Evolutionary conservation across 2,113 vertebrate genomes (phyloP), one percentile per base, ranked within the genome.

Genomic region (Melanostigma gelatinosum): DNA sequence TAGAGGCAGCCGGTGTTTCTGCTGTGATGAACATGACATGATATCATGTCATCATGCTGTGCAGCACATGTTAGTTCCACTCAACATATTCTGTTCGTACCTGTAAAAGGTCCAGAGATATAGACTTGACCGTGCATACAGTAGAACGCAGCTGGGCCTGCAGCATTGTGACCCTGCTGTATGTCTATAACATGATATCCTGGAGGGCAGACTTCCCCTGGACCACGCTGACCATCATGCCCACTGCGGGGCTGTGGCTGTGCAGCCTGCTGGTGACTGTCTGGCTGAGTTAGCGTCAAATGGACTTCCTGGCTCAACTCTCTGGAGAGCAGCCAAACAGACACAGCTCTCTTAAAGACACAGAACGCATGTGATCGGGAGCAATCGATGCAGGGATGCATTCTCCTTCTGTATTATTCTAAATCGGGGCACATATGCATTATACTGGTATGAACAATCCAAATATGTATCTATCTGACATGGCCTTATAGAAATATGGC

Each of bases 221-320:
- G 20, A 69, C 42, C 29, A 38, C 0, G 32, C 61, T 76, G 70
- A 82, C 69, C 40, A 72, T 42, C 4, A 18, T 34, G n/a, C 54
- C 58, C 44, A 29, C 48, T 72, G 36, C 24, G 38, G 48, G 58
- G 52, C 55, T 50, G 68, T 44, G 79, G 72, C 82, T 77, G 80
- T 86, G 80, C 71, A 78, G 61, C 60, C 70, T 65, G 24, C 62
- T 52, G 77, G 36, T 84, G 82, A 80, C 80, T 85, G 83, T 87
- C 68, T 8, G 44, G 36, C 70, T 71, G n/a, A 24, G 61, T 86
- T 58, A 81, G 55, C 72, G 82, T 87, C 86, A 89, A 77, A 88
- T 79, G 27, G 69, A 75, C 81, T 72, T 86, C 81, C 85, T 91
- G 85, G 73, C 79, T 86, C 65, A 73, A 18, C 16, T 82, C 82